Base-by-base conservation (phyloP, 2,797 vertebrate species). In the Pogoniulus pusillus region DNA sequence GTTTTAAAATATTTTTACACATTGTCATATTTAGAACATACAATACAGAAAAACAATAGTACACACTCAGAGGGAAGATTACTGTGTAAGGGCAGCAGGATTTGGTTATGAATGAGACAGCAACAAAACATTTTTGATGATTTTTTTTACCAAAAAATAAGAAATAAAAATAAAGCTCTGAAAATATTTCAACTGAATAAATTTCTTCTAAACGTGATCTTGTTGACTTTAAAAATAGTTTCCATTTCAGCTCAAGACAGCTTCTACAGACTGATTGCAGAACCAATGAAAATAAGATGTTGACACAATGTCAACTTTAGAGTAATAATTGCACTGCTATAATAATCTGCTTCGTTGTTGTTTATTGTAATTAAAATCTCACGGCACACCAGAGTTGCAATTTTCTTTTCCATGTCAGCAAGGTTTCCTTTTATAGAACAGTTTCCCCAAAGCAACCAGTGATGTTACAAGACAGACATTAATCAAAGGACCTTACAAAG, bases 311-410 rank as follows among this genome's bases (percentile, higher is more conserved):
- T 96, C 90, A 94, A 58, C 75, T 93, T 95, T 70, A 91, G 81
- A 94, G 34, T 91, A 90, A 73, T 96, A 96, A 97, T 95, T 93
- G 68, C 87, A 76, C 71, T 66, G 64, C 87, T 91, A 71, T 93
- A 95, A 96, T 96, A 96, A 96, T 95, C 93, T 91, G 37, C 91
- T 96, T 97, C 97, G 97, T 97, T 97, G 92, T 94, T 96, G 90
- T 96, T 97, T 97, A 96, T 96, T 96, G 91, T 89, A 95, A 96
- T 95, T 96, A 95, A 94, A 96, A 95, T 91, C 74, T 90, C 87
- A 79, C 72, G 75, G 78, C 70, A 80, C 87, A 95, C 85, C 69
- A 88, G 71, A 84, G 82, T 93, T 96, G 81, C 58, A 94, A 71
- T 96, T 96, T 95, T 95, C 83, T 81, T 95, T 96, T 95, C 92